Evolutionary conservation across 1,140 invertebrate species (phyloP), one percentile per base, ranked within the genome.

Genomic region (Microplitis mediator): DNA sequence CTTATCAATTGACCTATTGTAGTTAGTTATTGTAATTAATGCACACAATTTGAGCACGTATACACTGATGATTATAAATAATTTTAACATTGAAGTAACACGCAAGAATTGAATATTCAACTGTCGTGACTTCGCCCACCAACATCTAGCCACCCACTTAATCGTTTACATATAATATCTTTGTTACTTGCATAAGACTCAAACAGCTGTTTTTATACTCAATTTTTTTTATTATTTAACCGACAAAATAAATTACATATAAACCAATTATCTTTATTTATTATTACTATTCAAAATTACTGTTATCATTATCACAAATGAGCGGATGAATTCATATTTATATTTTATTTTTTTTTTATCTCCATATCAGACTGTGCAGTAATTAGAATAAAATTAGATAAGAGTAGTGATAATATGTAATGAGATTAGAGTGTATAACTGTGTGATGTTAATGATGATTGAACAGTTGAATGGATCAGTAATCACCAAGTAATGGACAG

Each of bases 51-150:
- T 54, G 1, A 54, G 39, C 36, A 39, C 36, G 36, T 39, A 39
- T 39, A 4, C 36, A 39, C 2, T 39, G 36, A 8, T 5, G n/a
- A 14, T 58, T 58, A 58, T 58, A 58, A 58, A 58, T 58, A 58
- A 58, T 58, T 58, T 23, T 58, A 58, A 58, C 56, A 23, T 58
- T 23, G 3, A 58, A 58, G 56, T 58, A 58, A 58, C 56, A 58
- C 23, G 56, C 56, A 31, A 58, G 5, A 58, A 58, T 58, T 58
- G 56, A 58, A 58, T 58, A 58, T 58, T 58, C 56, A 58, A 58
- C 14, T 16, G 14, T 58, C 0, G 56, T 23, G 16, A 58, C 16
- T 58, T 14, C 56, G 9, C 56, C 16, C 56, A 58, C 56, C 14
- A 23, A 58, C 5, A 6, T 58, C 23, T 4, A 58, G 9, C 56